These are phyloP conservation scores for Brachyptera putata DNA, from an alignment of 2,888 invertebrate species.

Conservation along the genomic window DNA sequence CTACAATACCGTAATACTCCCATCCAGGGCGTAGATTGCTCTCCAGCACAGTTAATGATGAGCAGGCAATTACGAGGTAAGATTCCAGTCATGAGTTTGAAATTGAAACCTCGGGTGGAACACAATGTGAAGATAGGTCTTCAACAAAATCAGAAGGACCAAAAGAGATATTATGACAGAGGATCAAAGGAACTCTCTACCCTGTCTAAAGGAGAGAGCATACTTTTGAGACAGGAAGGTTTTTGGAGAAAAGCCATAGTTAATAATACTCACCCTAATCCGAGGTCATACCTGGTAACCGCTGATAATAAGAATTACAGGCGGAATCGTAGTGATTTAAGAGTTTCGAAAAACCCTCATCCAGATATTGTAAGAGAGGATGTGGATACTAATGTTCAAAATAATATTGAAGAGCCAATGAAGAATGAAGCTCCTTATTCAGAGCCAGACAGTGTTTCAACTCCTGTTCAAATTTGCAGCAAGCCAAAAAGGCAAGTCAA, in stretches of 20 bases:
- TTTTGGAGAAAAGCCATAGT: background rate
- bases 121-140: background rate
- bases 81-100: background rate
- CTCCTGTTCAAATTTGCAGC: no score
- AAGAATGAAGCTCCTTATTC: no score
- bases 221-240: background rate
- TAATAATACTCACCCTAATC: background rate
- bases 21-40: background rate
- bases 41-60: background rate
- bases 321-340: constrained; percentile 1
- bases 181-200: background rate
- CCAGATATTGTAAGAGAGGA: no score
- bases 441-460: no score
- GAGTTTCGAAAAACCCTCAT: no score
- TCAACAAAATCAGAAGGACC: background rate
- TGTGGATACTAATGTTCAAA: no score
- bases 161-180: constrained; percentile 7
- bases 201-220: background rate
- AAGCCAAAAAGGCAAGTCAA: no score
- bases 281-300: constrained; percentile 2
- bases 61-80: background rate
- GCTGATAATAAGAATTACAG: constrained; percentile 4
- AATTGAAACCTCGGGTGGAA: background rate
- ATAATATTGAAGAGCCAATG: no score
- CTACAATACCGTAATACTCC: constrained; percentile 18